Conservation (phyloP, 1,140 invertebrate genomes). For the Conus betulinus region DNA sequence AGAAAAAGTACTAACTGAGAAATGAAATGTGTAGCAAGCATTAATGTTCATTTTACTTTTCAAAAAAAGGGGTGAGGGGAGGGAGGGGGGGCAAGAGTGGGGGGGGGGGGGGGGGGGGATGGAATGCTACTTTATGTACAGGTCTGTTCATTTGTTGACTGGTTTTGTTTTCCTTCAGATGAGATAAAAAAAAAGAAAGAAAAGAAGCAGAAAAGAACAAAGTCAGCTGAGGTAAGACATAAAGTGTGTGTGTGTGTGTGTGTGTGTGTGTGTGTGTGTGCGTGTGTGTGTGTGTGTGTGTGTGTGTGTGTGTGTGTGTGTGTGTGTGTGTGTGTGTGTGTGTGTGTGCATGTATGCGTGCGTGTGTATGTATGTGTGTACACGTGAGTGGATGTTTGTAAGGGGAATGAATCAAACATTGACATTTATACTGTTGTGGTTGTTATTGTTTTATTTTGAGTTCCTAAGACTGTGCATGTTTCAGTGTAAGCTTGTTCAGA, state of each 20-base stretch:
- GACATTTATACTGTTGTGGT: too few relatives aligned
- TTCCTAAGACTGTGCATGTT: neutral
- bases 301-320: conserved; percentile 27
- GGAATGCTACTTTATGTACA: too few relatives aligned
- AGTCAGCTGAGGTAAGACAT: neutral
- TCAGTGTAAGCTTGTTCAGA: too few relatives aligned
- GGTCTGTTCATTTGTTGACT: neutral
- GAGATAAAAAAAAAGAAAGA: neutral
- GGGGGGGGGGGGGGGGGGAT: too few relatives aligned
- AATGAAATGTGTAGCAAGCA: too few relatives aligned
- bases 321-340: conserved; percentile 23
- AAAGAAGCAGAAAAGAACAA: neutral
- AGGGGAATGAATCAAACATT: neutral
- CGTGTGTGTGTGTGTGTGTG: neutral
- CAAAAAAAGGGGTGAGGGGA: neutral
- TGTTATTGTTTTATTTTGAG: neutral
- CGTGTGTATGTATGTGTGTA: neutral
- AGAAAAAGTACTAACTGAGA: neutral
- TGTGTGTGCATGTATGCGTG: too few relatives aligned
- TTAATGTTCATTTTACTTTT: too few relatives aligned
- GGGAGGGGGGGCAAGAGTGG: too few relatives aligned
- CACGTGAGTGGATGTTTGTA: neutral
- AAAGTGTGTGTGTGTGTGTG: conserved; percentile 9
- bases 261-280: neutral
- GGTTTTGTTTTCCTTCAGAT: neutral